Evolutionary conservation across 2,113 vertebrate species (phyloP).

Genomic region (Grallaria varia): DNA sequence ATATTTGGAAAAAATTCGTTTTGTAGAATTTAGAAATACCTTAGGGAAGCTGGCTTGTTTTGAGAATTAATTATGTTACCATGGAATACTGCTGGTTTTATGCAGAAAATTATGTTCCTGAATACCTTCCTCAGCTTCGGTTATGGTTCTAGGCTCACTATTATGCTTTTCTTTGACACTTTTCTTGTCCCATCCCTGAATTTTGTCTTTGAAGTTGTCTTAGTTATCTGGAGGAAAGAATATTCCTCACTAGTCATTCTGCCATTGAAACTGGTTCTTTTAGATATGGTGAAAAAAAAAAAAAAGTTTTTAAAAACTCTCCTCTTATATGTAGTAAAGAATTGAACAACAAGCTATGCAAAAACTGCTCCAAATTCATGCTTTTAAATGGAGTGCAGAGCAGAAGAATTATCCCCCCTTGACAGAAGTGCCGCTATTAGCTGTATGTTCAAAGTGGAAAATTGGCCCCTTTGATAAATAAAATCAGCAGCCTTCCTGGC

Average conservation of each 20-base stretch:
- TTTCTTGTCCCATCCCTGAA: not conserved
- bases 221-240: not conserved
- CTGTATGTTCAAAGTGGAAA: not conserved
- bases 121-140: not conserved
- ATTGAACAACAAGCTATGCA: not conserved
- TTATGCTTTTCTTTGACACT: not conserved
- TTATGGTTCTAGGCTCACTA: not conserved
- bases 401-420: not conserved
- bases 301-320: not conserved
- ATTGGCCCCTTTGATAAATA: not conserved
- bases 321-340: not conserved
- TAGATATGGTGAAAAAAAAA: not conserved
- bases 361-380: not conserved
- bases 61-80: not conserved
- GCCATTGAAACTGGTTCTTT: not conserved
- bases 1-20: not conserved
- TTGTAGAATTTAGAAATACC: not conserved
- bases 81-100: not conserved
- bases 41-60: not conserved
- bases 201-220: not conserved
- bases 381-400: not conserved
- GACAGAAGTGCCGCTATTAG: not conserved
- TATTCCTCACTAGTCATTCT: not conserved
- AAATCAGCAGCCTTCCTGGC: not conserved
- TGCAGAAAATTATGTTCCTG: not conserved